These are phyloP conservation scores for Lophotriccus pileatus DNA, from an alignment of 2,797 vertebrate genomes.

Conservation along the genomic window DNA sequence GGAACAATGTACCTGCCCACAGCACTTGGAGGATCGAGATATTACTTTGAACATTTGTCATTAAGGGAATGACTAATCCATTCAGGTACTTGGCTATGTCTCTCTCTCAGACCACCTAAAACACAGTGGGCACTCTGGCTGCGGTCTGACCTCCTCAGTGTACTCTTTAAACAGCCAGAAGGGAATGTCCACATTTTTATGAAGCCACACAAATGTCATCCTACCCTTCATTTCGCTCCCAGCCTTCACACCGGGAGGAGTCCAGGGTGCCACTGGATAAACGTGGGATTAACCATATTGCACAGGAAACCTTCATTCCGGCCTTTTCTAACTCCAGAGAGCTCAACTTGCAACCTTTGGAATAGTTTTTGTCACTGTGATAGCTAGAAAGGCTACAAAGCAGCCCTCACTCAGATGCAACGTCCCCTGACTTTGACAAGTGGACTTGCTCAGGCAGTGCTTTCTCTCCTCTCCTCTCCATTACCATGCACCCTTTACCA, in stretches of 20 bases:
- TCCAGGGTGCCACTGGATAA: neutral
- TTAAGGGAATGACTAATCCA: neutral
- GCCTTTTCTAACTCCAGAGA: neutral
- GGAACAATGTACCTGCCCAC: neutral
- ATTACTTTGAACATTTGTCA: neutral
- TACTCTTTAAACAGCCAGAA: neutral
- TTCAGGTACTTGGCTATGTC: neutral
- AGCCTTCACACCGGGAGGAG: neutral
- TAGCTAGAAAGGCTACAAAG: neutral
- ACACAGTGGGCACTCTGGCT: neutral
- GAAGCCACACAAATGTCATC: neutral
- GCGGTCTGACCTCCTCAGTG: neutral
- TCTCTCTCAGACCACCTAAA: neutral
- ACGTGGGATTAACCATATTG: neutral
- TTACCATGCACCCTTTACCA: neutral
- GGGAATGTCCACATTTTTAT: neutral
- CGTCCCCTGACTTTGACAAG: neutral
- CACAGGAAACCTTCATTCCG: neutral
- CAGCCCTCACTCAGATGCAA: neutral
- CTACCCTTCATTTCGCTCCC: neutral
- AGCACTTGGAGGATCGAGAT: neutral
- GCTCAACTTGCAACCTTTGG: neutral
- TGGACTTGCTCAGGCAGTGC: neutral
- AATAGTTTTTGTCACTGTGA: neutral
- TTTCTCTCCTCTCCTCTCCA: neutral